These are phyloP conservation scores for Zaprionus taronus DNA, from an alignment of 1,140 invertebrate species.

Conservation along the genomic window DNA sequence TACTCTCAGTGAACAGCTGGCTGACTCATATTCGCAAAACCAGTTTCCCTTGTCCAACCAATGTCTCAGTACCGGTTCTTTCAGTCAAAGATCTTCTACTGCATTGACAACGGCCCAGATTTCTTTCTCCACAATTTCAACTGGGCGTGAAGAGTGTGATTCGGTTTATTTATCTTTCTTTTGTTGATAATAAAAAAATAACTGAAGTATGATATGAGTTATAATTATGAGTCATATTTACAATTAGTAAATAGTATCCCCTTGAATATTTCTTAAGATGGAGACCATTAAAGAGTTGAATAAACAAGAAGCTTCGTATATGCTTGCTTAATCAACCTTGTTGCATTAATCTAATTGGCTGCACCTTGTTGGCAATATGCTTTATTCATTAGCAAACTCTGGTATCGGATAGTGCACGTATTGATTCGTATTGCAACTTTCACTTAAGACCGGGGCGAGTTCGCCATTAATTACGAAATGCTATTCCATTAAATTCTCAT, in stretches of 20 bases:
- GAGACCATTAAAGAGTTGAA: background rate
- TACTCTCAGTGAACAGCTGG: constrained; percentile 23
- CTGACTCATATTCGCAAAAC: constrained; percentile 42
- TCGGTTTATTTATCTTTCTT: background rate
- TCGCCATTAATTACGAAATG: too few relatives aligned
- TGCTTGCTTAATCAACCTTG: background rate
- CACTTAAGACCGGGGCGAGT: too few relatives aligned
- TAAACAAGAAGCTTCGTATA: constrained; percentile 1
- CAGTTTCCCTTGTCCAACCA: constrained; percentile 34
- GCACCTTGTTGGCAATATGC: background rate
- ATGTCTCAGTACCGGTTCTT: constrained; percentile 38
- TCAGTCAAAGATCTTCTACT: constrained; percentile 16
- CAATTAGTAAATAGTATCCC: too few relatives aligned
- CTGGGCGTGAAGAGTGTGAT: background rate
- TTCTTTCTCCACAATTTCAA: constrained; percentile 26
- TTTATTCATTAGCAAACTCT: too few relatives aligned
- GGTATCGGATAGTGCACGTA: too few relatives aligned
- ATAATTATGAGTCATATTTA: too few relatives aligned
- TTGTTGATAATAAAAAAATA: background rate
- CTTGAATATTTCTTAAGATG: too few relatives aligned
- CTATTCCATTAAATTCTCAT: too few relatives aligned
- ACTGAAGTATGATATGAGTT: too few relatives aligned
- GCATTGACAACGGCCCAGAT: constrained; percentile 27
- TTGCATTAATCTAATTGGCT: constrained; percentile 29
- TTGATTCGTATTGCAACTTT: too few relatives aligned